Evolutionary conservation across 2,797 vertebrate genomes (phyloP), one percentile per base, ranked within the genome.

Genomic region (Mus minutoides): DNA sequence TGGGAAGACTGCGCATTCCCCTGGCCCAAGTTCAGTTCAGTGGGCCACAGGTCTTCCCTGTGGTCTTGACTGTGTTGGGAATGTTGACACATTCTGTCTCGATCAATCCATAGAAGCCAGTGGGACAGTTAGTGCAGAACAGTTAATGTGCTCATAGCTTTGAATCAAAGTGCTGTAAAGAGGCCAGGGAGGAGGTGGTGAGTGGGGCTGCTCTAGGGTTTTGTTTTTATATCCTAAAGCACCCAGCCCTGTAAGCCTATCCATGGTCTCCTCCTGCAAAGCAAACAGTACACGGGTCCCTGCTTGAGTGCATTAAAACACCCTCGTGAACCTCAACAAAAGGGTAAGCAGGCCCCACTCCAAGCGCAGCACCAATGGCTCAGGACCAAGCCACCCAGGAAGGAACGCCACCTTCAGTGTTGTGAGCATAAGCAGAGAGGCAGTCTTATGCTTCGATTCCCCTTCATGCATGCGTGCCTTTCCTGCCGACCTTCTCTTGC

Each of bases 51-150:
- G 17, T 29, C 9, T 19, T 46, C 17, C 21, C 3, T 43, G 6
- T 22, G 58, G 69, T 54, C 0, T 31, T n/a, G 43, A 21, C 4
- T 12, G 9, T 46, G 8, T 34, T 58, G 73, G 14, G 43, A 71
- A 29, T n/a, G 3, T 17, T 56, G 76, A 69, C 31, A 22, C 5
- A 24, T 0, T 34, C 9, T 14, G 43, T 31, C 19, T 80, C 26
- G 3, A 2, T 12, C 6, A 1, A 29, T 26, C 13, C 75, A 17
- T 2, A 17, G 0, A 5, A 24, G 58, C 8, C 43, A 1, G 2
- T 5, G 29, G 69, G 19, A 21, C 4, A 8, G 29, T n/a, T n/a
- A 3, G 49, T 1, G 0, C 6, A n/a, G 67, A 46, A 31, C 54
- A 13, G 64, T 26, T n/a, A 49, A 16, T 0, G 10, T 4, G 7